Conservation (phyloP, 2,797 vertebrate genomes). For the Chromis chromis region DNA sequence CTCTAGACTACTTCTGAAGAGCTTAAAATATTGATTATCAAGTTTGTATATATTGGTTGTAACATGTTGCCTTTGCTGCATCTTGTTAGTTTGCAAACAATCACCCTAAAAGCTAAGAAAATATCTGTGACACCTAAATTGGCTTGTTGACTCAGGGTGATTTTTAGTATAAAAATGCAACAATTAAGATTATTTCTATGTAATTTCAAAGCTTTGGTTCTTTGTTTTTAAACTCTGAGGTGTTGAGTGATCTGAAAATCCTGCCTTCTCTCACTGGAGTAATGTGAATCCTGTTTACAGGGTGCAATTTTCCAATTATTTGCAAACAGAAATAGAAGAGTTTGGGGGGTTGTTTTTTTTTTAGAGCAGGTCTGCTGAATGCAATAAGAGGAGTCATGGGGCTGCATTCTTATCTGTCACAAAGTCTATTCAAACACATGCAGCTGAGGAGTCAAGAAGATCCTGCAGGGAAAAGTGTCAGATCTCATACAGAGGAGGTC, state of each 20-base stretch:
- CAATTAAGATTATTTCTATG: too few relatives aligned
- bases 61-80: not conserved
- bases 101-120: not conserved
- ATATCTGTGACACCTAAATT: not conserved
- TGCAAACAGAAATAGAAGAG: slow-evolving; percentile 34
- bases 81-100: slow-evolving; percentile 5
- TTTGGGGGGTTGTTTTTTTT: slow-evolving; percentile 2
- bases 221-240: slow-evolving; percentile 1
- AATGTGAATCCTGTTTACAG: slow-evolving; percentile 26
- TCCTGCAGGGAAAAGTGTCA: slow-evolving; percentile 46
- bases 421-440: slow-evolving; percentile 42
- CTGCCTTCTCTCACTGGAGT: not conserved
- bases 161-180: too few relatives aligned
- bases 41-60: not conserved
- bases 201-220: not conserved
- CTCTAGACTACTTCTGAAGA: not conserved
- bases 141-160: too few relatives aligned
- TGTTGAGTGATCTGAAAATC: not conserved
- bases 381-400: slow-evolving; percentile 66
- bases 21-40: not conserved
- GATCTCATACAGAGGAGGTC: slow-evolving; percentile 34
- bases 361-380: slow-evolving; percentile 50
- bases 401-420: slow-evolving; percentile 30
- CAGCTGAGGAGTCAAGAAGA: slow-evolving; percentile 38
- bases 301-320: slow-evolving; percentile 32